These are phyloP conservation scores for Cyclophora albipunctata DNA, from an alignment of 2,888 invertebrate species.

Conservation along the genomic window DNA sequence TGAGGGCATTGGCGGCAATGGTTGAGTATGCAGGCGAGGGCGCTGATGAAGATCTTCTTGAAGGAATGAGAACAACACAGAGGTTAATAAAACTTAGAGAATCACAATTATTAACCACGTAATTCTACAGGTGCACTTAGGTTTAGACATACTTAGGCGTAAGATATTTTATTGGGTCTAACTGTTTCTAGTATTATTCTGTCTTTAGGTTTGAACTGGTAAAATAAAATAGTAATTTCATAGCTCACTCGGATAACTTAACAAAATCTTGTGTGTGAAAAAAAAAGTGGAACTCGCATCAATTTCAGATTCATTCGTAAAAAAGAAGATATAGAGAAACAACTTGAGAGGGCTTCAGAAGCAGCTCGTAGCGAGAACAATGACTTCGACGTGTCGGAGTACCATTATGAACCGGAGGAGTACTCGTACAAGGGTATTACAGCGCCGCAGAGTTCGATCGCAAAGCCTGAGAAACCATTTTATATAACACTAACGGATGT, in stretches of 20 bases:
- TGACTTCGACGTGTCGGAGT: conserved; percentile 49
- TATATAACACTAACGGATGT: conserved; percentile 58
- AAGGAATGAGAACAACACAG: conserved; percentile 36
- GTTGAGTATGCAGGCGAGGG: conserved; percentile 24
- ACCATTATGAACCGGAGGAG: conserved; percentile 31
- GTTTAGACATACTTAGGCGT: too few relatives aligned
- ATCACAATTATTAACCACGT: too few relatives aligned
- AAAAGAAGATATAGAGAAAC: conserved; percentile 47
- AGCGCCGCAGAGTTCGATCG: conserved; percentile 20
- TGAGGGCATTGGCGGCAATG: conserved; percentile 23
- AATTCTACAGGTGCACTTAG: too few relatives aligned
- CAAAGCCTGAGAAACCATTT: conserved; percentile 36
- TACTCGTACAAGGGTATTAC: conserved; percentile 33
- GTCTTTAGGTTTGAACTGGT: too few relatives aligned
- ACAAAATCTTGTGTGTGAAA: too few relatives aligned
- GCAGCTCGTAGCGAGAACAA: conserved; percentile 32
- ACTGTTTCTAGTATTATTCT: too few relatives aligned
- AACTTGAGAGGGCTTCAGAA: conserved; percentile 27
- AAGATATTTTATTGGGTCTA: too few relatives aligned
- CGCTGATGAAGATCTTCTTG: conserved; percentile 21
- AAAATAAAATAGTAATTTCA: too few relatives aligned
- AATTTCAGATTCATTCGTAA: conserved; percentile 42
- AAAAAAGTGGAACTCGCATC: not conserved
- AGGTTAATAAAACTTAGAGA: conserved; percentile 25
- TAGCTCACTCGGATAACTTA: too few relatives aligned